phyloP scores from a whole-genome alignment of 2,888 invertebrate genomes.

The Drosophila suboccidentalis region DNA sequence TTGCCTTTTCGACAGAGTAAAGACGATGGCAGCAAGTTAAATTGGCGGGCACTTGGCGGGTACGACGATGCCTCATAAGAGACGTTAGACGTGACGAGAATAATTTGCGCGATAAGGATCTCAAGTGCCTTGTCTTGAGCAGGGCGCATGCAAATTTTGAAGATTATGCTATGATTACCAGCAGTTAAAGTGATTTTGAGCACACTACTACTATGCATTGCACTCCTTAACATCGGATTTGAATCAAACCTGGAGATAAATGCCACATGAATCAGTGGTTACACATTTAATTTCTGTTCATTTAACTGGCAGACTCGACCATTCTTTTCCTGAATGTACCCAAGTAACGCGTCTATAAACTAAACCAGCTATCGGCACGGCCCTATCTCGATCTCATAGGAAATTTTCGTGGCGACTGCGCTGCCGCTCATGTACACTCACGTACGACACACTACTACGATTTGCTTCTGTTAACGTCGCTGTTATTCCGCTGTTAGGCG shows the following conservation, averaged over 20 bases:
- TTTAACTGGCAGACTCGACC: no score
- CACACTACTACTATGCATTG: slow-evolving; percentile 12
- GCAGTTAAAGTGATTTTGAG: slow-evolving; percentile 75
- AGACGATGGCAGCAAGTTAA: slow-evolving; percentile 43
- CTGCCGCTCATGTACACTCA: no score
- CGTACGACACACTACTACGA: no score
- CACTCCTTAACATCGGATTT: slow-evolving; percentile 5
- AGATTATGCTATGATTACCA: slow-evolving; percentile 83
- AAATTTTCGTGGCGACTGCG: no score
- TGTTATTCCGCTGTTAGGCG: no score
- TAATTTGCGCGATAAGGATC: slow-evolving; percentile 82
- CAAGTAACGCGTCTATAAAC: not conserved
- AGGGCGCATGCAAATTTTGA: slow-evolving; percentile 83
- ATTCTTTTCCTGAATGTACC: not conserved
- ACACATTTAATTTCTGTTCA: slow-evolving; percentile 3
- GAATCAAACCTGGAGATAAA: slow-evolving; percentile 19
- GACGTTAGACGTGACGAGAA: slow-evolving; percentile 83
- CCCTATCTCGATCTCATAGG: no score
- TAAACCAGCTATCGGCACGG: no score
- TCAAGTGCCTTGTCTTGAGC: slow-evolving; percentile 70
- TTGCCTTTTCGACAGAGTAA: slow-evolving; percentile 22
- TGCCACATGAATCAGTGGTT: slow-evolving; percentile 29
- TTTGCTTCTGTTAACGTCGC: no score
- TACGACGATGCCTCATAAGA: slow-evolving; percentile 52
- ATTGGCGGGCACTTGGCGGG: slow-evolving; percentile 69